phyloP scores from a whole-genome alignment of 2,113 vertebrate genomes.

The Oncorhynchus kisutch region DNA sequence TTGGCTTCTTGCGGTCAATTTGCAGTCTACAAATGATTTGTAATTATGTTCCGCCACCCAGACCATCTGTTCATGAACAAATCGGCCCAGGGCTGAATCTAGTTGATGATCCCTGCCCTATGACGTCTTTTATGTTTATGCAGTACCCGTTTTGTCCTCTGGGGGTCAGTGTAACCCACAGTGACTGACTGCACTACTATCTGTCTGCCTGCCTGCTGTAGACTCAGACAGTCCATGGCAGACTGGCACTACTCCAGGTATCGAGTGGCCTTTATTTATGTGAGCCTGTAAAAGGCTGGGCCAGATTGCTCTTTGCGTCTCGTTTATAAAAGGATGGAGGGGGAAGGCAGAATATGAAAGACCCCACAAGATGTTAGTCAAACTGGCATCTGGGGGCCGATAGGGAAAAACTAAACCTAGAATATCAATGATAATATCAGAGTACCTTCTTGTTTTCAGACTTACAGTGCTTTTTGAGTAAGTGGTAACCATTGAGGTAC shows the following conservation, averaged over 20 bases:
- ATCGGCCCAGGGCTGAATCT: too few relatives aligned
- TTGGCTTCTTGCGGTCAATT: too few relatives aligned
- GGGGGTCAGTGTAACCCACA: conserved; percentile 43
- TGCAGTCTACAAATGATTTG: too few relatives aligned
- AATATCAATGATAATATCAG: neutral
- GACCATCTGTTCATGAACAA: too few relatives aligned
- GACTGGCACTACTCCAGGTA: conserved; percentile 26
- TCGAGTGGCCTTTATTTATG: conserved; percentile 21
- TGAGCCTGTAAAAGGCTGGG: conserved; percentile 1
- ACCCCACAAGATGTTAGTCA: neutral
- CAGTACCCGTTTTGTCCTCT: conserved; percentile 16
- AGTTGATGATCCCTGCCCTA: too few relatives aligned
- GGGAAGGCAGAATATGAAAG: neutral
- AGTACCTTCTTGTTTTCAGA: neutral
- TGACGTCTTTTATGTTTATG: too few relatives aligned
- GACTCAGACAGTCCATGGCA: conserved; percentile 7
- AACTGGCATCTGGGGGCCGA: neutral
- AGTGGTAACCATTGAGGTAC: neutral
- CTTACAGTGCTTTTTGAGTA: neutral
- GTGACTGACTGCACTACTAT: neutral
- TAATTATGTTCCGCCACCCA: too few relatives aligned
- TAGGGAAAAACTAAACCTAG: neutral
- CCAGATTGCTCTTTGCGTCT: neutral
- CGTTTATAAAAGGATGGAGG: neutral
- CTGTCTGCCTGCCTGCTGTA: neutral